Evolutionary conservation across 53 echinoderm and acorn worm genomes (phyloP).

Genomic region (Mesocentrotus franciscanus): DNA sequence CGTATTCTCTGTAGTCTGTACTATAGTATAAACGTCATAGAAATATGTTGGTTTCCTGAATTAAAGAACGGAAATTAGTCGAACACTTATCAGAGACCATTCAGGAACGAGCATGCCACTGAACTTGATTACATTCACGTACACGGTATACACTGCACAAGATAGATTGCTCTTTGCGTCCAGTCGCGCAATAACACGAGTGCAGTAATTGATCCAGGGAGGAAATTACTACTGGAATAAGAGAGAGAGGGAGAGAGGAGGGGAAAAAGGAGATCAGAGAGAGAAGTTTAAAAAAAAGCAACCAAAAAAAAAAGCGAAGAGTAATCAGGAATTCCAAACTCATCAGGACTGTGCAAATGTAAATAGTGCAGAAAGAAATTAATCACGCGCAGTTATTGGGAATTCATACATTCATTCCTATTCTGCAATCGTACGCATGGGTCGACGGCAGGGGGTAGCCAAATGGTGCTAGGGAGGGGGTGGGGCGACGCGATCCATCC

Average conservation of each 20-base stretch:
- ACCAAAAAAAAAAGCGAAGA: not conserved
- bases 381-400: conserved; percentile 62
- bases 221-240: conserved; percentile 60
- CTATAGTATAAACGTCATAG: conserved; percentile 14
- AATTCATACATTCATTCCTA: conserved; percentile 59
- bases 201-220: conserved; percentile 52
- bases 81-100: conserved; percentile 43
- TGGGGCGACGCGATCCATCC: not conserved
- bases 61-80: conserved; percentile 55
- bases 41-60: conserved; percentile 58
- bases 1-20: not conserved
- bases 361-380: conserved; percentile 67
- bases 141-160: not conserved
- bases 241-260: conserved; percentile 42
- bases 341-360: conserved; percentile 67
- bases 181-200: conserved; percentile 43
- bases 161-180: conserved; percentile 52
- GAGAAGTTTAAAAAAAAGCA: not conserved
- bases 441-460: conserved; percentile 15
- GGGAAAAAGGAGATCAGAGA: conserved; percentile 8
- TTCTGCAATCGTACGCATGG: conserved; percentile 3
- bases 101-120: conserved; percentile 16
- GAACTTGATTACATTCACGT: conserved; percentile 54
- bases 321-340: conserved; percentile 66
- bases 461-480: not conserved